A percentile compares a stretch with the other conserved stretches of the same genome.
Evolutionary conservation across 2,113 vertebrate species (phyloP).

Genomic region (Aegotheles bennettii): DNA sequence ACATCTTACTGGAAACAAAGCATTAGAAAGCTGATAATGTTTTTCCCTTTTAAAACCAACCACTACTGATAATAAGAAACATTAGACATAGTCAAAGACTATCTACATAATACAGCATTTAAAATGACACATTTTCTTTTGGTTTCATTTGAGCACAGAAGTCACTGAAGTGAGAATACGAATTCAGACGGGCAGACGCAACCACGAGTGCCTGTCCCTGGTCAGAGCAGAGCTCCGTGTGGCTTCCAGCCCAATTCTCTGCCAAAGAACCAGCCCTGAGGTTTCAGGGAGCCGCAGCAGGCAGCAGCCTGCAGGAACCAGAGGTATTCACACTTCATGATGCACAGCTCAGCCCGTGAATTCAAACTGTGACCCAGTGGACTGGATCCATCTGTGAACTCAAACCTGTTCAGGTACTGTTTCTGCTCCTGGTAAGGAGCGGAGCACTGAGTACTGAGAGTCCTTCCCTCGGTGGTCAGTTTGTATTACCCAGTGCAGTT

Average conservation of each 20-base stretch:
- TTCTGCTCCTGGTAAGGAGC: background rate
- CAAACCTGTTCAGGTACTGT: background rate
- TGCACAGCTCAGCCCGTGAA: background rate
- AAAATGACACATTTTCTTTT: background rate
- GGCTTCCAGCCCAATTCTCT: background rate
- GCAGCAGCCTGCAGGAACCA: background rate
- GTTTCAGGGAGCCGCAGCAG: background rate
- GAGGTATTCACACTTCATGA: background rate
- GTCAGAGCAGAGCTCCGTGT: rapidly evolving
- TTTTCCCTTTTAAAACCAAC: background rate
- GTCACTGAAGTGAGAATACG: background rate
- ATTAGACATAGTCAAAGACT: background rate
- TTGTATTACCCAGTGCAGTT: background rate
- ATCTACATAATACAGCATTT: background rate
- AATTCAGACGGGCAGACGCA: background rate
- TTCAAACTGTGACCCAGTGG: background rate
- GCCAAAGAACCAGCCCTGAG: background rate
- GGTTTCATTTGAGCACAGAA: background rate
- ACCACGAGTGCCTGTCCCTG: rapidly evolving
- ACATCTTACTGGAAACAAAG: background rate
- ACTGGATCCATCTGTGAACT: background rate
- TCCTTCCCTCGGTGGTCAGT: no score
- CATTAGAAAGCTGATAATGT: background rate
- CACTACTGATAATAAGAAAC: background rate
- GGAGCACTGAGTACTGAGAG: background rate